phyloP scores from a whole-genome alignment of 2,888 invertebrate species.

The Idaea biselata region DNA sequence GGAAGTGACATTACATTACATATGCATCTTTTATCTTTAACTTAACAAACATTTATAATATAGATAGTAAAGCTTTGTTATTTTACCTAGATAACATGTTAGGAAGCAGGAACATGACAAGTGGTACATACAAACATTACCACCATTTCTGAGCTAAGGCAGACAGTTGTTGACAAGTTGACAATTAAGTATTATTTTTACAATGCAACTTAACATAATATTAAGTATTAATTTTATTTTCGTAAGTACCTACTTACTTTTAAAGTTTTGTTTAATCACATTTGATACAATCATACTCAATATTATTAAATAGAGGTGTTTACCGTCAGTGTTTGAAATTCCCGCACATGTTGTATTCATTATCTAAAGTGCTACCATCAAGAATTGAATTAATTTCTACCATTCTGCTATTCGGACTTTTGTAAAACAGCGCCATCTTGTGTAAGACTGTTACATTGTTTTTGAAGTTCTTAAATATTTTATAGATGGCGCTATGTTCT shows the following conservation, averaged over 20 bases:
- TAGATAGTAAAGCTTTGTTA: neutral
- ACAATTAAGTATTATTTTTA: too few species aligned
- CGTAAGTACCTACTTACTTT: too few species aligned
- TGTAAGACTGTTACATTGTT: neutral
- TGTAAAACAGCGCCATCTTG: neutral
- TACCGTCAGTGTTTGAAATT: too few species aligned
- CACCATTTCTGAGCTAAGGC: too few species aligned
- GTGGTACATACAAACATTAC: neutral
- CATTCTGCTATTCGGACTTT: neutral
- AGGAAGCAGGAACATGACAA: neutral
- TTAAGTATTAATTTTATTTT: too few species aligned
- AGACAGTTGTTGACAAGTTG: too few species aligned
- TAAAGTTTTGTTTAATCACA: too few species aligned
- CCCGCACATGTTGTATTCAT: neutral
- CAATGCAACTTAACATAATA: too few species aligned
- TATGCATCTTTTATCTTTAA: conserved; percentile 4
- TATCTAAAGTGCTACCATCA: neutral
- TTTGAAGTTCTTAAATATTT: too few species aligned
- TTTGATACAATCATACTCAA: too few species aligned
- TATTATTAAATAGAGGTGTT: too few species aligned
- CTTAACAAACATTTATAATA: conserved; percentile 6
- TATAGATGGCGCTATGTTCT: too few species aligned
- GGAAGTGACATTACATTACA: conserved; percentile 25
- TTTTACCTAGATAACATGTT: neutral
- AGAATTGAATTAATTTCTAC: neutral